Base-by-base conservation (phyloP, 2,113 vertebrate genomes). In the Toxotes chatareus region DNA sequence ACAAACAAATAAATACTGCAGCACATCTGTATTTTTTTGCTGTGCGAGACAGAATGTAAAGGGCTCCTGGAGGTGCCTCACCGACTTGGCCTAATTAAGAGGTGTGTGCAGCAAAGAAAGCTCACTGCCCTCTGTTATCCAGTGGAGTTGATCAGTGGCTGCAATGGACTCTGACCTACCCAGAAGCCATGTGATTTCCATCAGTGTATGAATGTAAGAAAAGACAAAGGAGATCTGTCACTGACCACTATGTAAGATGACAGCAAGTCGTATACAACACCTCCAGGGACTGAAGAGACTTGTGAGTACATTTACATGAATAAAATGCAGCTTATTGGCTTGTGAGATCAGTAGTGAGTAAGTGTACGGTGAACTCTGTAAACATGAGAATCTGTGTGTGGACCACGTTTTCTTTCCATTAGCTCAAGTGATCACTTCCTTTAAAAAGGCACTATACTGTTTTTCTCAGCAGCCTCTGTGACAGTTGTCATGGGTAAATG, bases 121-220 rank as follows among this genome's bases (percentile, higher is more conserved):
- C 27, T 27, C 27, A 27, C 27, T 27, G 27, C 57, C 74, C 84
- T 66, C 44, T 72, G 70, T 86, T 82, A 73, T 65, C 61, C 56
- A 73, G 59, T 31, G 53, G 38, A 57, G 73, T 73, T 53, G 80
- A 62, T 71, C 63, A 6, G 21, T 55, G 11, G 47, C 75, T 47
- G 73, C 53, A 31, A 36, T 87, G 91, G 92, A 94, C 92, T 93
- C 82, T 94, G 93, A 92, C 86, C 93, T 79, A 27, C 59, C 66
- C 80, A 68, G 23, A 3, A 72, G 56, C 42, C 84, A 82, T 64
- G 61, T 34, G 72, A 82, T 47, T 70, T 68, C 64, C 77, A 79
- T 75, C 65, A 60, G 75, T 17, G 62, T 68, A 79, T 67, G 73
- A 59, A 14, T 19, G 47, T 34, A 49, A 65, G 14, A 27, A 5